Evolutionary conservation across 2,888 invertebrate genomes (phyloP).

Genomic region (Craniophora ligustri): DNA sequence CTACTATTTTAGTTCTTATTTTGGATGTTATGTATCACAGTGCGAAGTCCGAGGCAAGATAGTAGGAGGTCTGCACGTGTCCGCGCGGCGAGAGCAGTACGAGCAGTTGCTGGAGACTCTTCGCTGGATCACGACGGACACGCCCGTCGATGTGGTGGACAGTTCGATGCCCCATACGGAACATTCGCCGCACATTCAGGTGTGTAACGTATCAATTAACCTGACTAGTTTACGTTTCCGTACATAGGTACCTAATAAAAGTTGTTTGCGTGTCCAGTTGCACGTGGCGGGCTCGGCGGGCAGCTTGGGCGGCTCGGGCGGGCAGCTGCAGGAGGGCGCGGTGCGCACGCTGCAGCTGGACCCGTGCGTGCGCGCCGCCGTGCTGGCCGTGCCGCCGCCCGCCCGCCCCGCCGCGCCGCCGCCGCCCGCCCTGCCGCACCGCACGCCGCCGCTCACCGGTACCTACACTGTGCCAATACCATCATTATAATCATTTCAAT

Average conservation of each 20-base stretch:
- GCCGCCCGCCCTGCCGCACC: conserved; percentile 42
- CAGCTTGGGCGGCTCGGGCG: conserved; percentile 10
- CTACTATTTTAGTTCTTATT: too few species aligned
- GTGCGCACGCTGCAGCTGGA: conserved; percentile 88
- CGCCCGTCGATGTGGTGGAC: conserved; percentile 39
- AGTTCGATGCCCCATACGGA: background rate
- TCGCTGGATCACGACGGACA: conserved; percentile 66
- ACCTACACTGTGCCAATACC: background rate
- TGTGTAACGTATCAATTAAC: too few species aligned
- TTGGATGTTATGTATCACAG: conserved; percentile 45
- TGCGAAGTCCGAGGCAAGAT: conserved; percentile 92
- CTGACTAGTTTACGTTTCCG: background rate
- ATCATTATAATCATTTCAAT: too few species aligned
- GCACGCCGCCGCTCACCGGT: conserved; percentile 43
- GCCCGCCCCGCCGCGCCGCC: conserved; percentile 44
- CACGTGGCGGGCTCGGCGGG: conserved; percentile 2
- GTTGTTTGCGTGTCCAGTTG: background rate
- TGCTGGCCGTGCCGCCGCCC: conserved; percentile 73
- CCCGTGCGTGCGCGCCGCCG: conserved; percentile 89
- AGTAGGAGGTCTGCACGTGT: conserved; percentile 95
- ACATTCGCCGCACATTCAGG: conserved; percentile 17
- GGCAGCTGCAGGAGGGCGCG: conserved; percentile 70
- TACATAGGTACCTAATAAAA: too few species aligned
- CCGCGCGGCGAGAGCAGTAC: conserved; percentile 95
- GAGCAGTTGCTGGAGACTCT: conserved; percentile 95